Evolutionary conservation across 2,797 vertebrate genomes (phyloP), one percentile per base, ranked within the genome.

Genomic region (Alcedo atthis): DNA sequence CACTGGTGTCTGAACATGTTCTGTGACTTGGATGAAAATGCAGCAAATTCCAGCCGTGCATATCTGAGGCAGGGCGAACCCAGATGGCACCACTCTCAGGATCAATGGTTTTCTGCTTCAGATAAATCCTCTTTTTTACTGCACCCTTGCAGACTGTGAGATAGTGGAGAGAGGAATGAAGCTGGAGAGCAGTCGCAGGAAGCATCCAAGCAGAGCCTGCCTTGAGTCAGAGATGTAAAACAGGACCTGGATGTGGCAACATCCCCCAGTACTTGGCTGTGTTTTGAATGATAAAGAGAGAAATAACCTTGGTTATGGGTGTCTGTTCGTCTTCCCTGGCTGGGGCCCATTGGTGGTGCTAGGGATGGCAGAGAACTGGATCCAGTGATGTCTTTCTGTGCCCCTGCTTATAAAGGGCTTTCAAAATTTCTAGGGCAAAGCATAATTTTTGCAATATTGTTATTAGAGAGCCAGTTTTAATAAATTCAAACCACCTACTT

Each of bases 201-300:
- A 37, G 12, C 16, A 46, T 43, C 58, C 3, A 48, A 49, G 55
- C 51, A 85, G 18, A 85, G 12, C 35, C 40, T 74, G 46, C 22
- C 43, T 32, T 0, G 0, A 37, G 18, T 10, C 48, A 32, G 9
- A 48, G 48, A 5, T 8, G 20, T 45, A 12, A 59, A 58, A 3
- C 24, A 15, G 78, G 30, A 32, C 15, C 46, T 35, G 42, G 33
- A 42, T 0, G 6, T 26, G 24, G 59, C 37, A n/a, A 7, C 13
- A 1, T 12, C 32, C 22, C 20, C 46, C 18, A n/a, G 58, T 0
- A 5, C 22, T 30, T 25, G 28, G 49, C 75, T 91, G 70, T 22
- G 0, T 5, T 28, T 32, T 32, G n/a, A n/a, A 17, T 0, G 2
- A 5, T 3, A 21, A 43, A 53, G 35, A 11, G 40, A 45, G 25